Percentiles rank a stretch among this genome's conserved stretches.
Conservation (phyloP, 2,797 vertebrate genomes). For the Ctenochaetus hawaiiensis region DNA sequence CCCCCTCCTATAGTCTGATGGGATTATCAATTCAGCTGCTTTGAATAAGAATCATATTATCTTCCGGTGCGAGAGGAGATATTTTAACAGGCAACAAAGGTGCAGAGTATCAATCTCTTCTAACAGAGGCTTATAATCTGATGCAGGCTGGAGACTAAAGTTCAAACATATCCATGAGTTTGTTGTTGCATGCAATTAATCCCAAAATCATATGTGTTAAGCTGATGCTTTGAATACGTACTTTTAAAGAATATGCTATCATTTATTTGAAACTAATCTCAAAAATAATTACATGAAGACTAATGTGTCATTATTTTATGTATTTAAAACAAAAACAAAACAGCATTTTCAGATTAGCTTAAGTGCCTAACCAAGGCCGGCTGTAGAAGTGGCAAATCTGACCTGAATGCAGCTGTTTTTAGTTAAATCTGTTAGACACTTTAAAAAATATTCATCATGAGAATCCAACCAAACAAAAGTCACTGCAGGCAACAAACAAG, state of each 20-base stretch:
- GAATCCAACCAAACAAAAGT: background rate
- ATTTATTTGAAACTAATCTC: too few species aligned
- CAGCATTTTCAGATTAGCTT: too few species aligned
- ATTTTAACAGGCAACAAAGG: constrained; percentile 52
- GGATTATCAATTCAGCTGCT: constrained; percentile 71
- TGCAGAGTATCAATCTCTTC: constrained; percentile 26
- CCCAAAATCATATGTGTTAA: too few species aligned
- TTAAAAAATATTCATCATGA: background rate
- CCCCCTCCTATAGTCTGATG: constrained; percentile 60
- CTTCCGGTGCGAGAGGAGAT: constrained; percentile 41
- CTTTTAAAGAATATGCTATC: too few species aligned
- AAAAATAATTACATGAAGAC: too few species aligned
- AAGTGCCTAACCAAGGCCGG: too few species aligned
- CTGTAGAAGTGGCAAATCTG: too few species aligned
- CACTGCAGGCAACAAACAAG: background rate
- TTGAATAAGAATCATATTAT: constrained; percentile 71
- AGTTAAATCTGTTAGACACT: background rate
- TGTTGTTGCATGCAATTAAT: too few species aligned
- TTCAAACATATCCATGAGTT: constrained; percentile 12
- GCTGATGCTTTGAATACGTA: too few species aligned
- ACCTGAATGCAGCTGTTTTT: background rate
- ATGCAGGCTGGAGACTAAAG: constrained; percentile 22
- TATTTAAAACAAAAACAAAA: too few species aligned
- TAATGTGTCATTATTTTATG: too few species aligned
- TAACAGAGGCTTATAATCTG: constrained; percentile 29